phyloP scores from a whole-genome alignment of 2,797 vertebrate species.

The Urophycis tenuis region DNA sequence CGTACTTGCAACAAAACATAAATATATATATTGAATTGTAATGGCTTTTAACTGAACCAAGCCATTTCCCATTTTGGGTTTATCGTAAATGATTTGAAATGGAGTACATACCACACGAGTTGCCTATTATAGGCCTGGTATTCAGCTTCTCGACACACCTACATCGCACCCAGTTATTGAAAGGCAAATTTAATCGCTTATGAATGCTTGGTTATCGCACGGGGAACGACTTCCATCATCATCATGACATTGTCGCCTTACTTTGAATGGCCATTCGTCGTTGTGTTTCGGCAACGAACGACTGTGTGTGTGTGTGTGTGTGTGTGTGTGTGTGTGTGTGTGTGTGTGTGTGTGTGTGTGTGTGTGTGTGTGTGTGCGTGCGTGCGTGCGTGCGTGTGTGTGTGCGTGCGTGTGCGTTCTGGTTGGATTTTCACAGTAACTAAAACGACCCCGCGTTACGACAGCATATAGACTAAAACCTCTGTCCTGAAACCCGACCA shows the following conservation, averaged over 20 bases:
- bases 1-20: background rate
- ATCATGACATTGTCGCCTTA: too few species aligned
- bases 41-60: background rate
- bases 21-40: background rate
- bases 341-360: too few species aligned
- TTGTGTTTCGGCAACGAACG: background rate
- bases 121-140: background rate
- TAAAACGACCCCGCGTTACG: too few species aligned
- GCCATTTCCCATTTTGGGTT: background rate
- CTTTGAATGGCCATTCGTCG: background rate
- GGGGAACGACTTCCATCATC: too few species aligned
- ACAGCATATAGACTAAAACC: too few species aligned
- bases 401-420: too few species aligned
- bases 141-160: background rate
- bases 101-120: background rate
- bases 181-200: background rate
- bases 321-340: too few species aligned
- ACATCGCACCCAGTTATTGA: background rate
- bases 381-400: too few species aligned
- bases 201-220: background rate
- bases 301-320: too few species aligned
- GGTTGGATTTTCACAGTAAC: too few species aligned
- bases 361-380: too few species aligned
- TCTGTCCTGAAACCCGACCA: too few species aligned
- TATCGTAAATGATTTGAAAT: background rate